A percentile compares a stretch with the other conserved stretches of the same genome.
Evolutionary conservation across 92 coral and sea anemone genomes (phyloP).

Genomic region (Anthopleura xanthogrammica): DNA sequence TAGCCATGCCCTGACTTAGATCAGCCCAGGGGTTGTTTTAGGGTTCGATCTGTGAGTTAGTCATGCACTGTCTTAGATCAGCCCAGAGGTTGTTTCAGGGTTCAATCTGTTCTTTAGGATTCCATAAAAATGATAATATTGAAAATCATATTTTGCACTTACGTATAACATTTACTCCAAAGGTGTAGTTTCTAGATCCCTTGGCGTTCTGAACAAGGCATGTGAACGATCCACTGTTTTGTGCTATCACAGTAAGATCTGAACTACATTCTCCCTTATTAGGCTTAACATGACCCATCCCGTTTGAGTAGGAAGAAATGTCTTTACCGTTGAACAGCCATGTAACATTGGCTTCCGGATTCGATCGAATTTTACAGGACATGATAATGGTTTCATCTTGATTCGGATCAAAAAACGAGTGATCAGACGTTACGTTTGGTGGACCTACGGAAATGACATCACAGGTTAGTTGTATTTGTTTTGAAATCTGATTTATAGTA

Average conservation of each 20-base stretch:
- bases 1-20: too few relatives aligned
- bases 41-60: too few relatives aligned
- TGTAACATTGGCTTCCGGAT: background rate
- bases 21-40: too few relatives aligned
- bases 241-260: background rate
- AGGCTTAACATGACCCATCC: background rate
- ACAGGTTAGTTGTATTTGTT: background rate
- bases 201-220: background rate
- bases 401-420: background rate
- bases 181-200: background rate
- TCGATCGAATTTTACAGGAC: background rate
- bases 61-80: too few relatives aligned
- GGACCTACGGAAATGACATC: background rate
- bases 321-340: background rate
- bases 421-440: background rate
- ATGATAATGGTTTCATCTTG: background rate
- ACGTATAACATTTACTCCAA: background rate
- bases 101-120: background rate
- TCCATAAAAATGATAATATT: background rate
- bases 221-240: background rate
- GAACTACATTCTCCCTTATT: background rate
- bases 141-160: background rate
- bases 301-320: background rate
- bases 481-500: background rate
- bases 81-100: too few relatives aligned